A percentile compares a stretch with the other conserved stretches of the same genome.
Conservation (phyloP, 2,797 vertebrate genomes). For the Balearica regulorum region DNA sequence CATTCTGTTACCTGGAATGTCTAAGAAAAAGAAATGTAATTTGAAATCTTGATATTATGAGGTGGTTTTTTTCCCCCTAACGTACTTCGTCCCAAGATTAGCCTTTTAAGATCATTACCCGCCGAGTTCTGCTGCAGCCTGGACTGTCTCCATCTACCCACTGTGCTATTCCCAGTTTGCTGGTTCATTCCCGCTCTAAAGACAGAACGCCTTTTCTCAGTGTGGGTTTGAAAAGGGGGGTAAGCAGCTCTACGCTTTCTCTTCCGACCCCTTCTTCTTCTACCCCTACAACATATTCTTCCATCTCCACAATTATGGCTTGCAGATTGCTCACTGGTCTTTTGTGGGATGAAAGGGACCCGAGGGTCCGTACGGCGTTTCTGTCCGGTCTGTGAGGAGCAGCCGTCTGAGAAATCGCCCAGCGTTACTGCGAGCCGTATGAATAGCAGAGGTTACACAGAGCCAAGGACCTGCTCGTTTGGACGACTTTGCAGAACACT, state of each 20-base stretch:
- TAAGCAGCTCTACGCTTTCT: neutral
- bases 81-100: neutral
- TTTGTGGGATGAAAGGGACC: neutral
- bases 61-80: neutral
- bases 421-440: neutral
- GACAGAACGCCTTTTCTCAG: neutral
- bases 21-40: neutral
- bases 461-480: neutral
- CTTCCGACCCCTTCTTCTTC: neutral
- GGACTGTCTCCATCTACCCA: neutral
- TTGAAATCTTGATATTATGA: neutral
- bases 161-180: neutral
- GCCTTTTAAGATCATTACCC: neutral
- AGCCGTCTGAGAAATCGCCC: neutral
- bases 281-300: neutral
- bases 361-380: fast-evolving
- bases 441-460: neutral
- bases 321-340: neutral
- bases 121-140: neutral
- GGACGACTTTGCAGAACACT: neutral
- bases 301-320: neutral
- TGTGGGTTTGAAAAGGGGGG: neutral
- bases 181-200: neutral
- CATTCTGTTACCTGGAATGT: neutral
- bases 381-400: neutral